Base-by-base conservation (phyloP, 2,888 invertebrate species). In the Eucera pruinosa region DNA sequence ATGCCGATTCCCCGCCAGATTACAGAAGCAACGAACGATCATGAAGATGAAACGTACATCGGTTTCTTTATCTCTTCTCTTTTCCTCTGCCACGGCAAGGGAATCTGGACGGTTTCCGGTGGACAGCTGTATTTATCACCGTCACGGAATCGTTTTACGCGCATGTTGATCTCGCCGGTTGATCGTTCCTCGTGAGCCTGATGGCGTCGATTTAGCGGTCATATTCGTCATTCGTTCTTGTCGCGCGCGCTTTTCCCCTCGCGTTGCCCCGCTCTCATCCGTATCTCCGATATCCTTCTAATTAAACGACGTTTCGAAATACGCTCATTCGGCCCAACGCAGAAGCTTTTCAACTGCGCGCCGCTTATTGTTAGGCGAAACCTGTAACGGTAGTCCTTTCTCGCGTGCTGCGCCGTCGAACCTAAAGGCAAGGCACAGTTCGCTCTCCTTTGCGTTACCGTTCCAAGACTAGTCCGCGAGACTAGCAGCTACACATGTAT, bases 381-480 rank as follows among this genome's bases (percentile, higher is more conserved):
- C n/a, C n/a, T n/a, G n/a, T n/a, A n/a, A n/a, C n/a, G n/a, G n/a
- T n/a, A n/a, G n/a, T n/a, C n/a, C n/a, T n/a, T n/a, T n/a, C n/a
- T n/a, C n/a, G n/a, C n/a, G n/a, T n/a, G n/a, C n/a, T n/a, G n/a
- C n/a, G n/a, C n/a, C n/a, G n/a, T n/a, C n/a, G n/a, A n/a, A n/a
- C n/a, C n/a, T n/a, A n/a, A n/a, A n/a, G n/a, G n/a, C n/a, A n/a
- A n/a, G n/a, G n/a, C n/a, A n/a, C 81, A 86, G 82, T 84, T 77
- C 83, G 80, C 78, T 77, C 87, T 88, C 86, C 84, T 85, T 80
- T 84, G 80, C 80, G 83, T 75, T 82, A 80, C 78, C 82, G 82
- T 86, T 83, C 81, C 67, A 74, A n/a, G n/a, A n/a, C n/a, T n/a
- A n/a, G n/a, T n/a, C 74, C 2, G 4, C 30, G 30, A 5, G 6